Evolutionary conservation across 2,888 invertebrate genomes (phyloP).

Genomic region (Amaurobius ferox): DNA sequence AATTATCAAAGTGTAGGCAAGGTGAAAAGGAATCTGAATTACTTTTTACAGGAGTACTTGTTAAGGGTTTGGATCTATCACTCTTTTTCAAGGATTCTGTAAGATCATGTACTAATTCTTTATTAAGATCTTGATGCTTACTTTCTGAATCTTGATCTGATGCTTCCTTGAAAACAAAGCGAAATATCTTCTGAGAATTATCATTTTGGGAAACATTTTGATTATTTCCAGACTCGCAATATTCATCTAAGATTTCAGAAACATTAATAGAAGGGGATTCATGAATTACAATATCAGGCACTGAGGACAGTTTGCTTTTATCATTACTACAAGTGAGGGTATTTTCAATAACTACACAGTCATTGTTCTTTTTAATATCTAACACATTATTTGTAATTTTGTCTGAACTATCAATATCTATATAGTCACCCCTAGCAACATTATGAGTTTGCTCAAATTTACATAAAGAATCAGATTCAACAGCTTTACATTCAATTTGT

Average conservation of each 20-base stretch:
- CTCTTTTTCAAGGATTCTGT: neutral
- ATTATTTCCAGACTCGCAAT: neutral
- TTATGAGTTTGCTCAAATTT: neutral
- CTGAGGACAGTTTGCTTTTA: neutral
- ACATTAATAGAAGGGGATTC: constrained; percentile 25
- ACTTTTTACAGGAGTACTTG: constrained; percentile 50
- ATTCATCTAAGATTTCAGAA: constrained; percentile 20
- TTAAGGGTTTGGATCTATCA: constrained; percentile 20
- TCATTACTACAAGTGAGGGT: too few relatives aligned
- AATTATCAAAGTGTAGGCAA: neutral
- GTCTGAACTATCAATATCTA: too few relatives aligned
- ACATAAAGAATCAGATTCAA: neutral
- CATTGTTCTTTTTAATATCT: too few relatives aligned
- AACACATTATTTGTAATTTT: too few relatives aligned
- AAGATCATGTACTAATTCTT: neutral
- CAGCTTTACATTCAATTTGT: neutral
- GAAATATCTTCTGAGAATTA: constrained; percentile 24
- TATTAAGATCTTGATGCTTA: constrained; percentile 5
- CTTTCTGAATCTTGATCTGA: neutral
- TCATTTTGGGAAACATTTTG: neutral
- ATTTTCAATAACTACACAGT: too few relatives aligned
- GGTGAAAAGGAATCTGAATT: neutral
- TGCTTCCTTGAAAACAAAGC: constrained; percentile 46
- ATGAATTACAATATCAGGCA: constrained; percentile 50
- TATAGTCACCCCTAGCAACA: too few relatives aligned